Percentiles rank a stretch among this genome's conserved stretches.
These are phyloP conservation scores for Pempheris klunzingeri DNA, from an alignment of 2,797 vertebrate species.

Conservation along the genomic window DNA sequence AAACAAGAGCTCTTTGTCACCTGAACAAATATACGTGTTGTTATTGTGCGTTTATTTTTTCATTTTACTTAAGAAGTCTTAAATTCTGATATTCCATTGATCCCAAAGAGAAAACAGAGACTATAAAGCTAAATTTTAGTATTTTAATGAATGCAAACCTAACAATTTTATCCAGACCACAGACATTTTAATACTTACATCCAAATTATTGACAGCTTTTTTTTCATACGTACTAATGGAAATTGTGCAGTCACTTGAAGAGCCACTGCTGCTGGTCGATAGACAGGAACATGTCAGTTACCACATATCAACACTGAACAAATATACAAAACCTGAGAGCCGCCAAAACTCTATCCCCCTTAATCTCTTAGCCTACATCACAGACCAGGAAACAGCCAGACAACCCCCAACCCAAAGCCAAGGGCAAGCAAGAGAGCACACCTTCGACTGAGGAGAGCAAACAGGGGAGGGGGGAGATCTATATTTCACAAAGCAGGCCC, in stretches of 20 bases:
- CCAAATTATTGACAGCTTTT: neutral
- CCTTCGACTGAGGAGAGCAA: constrained; percentile 78
- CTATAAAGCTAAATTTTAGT: neutral
- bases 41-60: neutral
- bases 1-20: neutral
- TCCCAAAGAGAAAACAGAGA: neutral
- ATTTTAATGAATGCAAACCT: neutral
- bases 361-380: constrained; percentile 81
- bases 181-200: neutral
- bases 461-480: constrained; percentile 74
- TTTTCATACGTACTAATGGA: neutral
- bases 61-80: neutral
- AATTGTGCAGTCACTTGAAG: neutral
- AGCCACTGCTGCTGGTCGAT: constrained; percentile 36
- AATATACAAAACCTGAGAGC: constrained; percentile 74
- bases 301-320: constrained; percentile 73
- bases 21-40: neutral
- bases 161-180: neutral
- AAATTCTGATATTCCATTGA: neutral
- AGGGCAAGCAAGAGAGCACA: constrained; percentile 76
- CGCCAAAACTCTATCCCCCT: constrained; percentile 68
- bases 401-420: constrained; percentile 75
- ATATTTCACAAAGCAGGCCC: constrained; percentile 75
- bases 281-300: constrained; percentile 56
- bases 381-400: constrained; percentile 71